These are phyloP conservation scores for Agrochola circellaris DNA, from an alignment of 2,888 invertebrate genomes.

Conservation along the genomic window DNA sequence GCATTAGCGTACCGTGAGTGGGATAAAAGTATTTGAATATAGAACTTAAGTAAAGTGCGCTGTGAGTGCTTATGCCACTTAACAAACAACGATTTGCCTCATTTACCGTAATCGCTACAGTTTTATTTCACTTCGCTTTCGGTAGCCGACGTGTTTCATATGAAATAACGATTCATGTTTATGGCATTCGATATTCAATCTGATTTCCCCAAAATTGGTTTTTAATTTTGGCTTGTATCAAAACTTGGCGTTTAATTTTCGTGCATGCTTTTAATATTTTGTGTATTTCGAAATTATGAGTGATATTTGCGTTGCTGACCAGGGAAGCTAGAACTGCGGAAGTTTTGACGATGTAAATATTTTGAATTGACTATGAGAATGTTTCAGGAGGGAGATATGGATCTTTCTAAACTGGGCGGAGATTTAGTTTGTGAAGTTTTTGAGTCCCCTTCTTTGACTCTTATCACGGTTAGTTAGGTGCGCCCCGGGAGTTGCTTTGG, in stretches of 20 bases:
- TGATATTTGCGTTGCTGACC: conserved; percentile 63
- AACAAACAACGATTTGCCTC: conserved; percentile 85
- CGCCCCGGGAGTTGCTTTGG: conserved; percentile 77
- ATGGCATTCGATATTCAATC: conserved; percentile 74
- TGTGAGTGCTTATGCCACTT: conserved; percentile 86
- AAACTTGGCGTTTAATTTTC: conserved; percentile 62
- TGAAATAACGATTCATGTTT: conserved; percentile 74
- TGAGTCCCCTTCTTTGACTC: conserved; percentile 80
- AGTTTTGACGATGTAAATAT: conserved; percentile 50
- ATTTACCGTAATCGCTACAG: conserved; percentile 83
- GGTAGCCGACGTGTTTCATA: conserved; percentile 68
- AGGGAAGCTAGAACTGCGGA: conserved; percentile 45
- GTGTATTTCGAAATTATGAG: conserved; percentile 52
- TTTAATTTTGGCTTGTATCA: conserved; percentile 71
- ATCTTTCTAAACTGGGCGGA: conserved; percentile 74
- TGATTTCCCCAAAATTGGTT: conserved; percentile 70
- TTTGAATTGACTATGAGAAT: conserved; percentile 50
- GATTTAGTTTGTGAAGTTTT: conserved; percentile 82
- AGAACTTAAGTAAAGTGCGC: conserved; percentile 86
- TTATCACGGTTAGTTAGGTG: conserved; percentile 87
- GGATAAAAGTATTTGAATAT: conserved; percentile 89
- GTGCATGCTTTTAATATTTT: conserved; percentile 55
- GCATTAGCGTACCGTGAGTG: conserved; percentile 88
- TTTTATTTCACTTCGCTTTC: conserved; percentile 77
- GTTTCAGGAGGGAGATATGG: conserved; percentile 63